Evolutionary conservation across 2,888 invertebrate species (phyloP).

Genomic region (Ormyrus thymus): DNA sequence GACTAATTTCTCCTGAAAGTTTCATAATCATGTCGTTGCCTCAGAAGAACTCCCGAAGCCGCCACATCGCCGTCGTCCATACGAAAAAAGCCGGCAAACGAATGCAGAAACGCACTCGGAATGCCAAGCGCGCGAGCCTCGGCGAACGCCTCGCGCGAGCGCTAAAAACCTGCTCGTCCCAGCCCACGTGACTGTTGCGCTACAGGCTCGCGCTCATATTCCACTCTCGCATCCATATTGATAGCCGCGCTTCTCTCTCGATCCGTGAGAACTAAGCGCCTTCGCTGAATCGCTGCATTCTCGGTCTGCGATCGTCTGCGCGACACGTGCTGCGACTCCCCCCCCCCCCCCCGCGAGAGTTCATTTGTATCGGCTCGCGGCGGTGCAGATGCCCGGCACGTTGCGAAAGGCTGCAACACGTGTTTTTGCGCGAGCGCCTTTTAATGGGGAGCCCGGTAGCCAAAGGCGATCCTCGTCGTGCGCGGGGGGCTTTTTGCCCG

Average conservation of each 20-base stretch:
- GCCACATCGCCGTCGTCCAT: no score
- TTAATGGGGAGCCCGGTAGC: no score
- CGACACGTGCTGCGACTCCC: conserved; percentile 41
- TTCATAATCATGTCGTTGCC: no score
- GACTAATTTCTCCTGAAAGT: no score
- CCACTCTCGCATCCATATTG: conserved; percentile 30
- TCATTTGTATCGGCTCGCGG: no score
- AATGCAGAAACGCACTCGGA: no score
- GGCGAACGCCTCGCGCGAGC: no score
- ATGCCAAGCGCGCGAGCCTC: no score
- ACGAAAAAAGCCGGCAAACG: no score
- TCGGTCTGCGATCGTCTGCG: conserved; percentile 13
- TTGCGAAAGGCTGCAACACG: neutral
- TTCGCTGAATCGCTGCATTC: conserved; percentile 49
- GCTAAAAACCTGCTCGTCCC: neutral
- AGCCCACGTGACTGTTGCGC: conserved; percentile 14
- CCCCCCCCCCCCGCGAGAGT: neutral
- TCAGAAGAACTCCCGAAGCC: no score
- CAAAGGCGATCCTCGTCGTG: no score
- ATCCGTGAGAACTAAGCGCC: conserved; percentile 49
- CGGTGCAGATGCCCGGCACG: conserved; percentile 24
- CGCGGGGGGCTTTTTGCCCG: neutral
- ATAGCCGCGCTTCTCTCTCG: conserved; percentile 40
- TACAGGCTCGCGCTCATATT: neutral
- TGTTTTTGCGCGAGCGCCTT: no score